Percentiles rank a stretch among this genome's conserved stretches.
Conservation (phyloP, 2,797 vertebrate species). For the Chrysocyon brachyurus region DNA sequence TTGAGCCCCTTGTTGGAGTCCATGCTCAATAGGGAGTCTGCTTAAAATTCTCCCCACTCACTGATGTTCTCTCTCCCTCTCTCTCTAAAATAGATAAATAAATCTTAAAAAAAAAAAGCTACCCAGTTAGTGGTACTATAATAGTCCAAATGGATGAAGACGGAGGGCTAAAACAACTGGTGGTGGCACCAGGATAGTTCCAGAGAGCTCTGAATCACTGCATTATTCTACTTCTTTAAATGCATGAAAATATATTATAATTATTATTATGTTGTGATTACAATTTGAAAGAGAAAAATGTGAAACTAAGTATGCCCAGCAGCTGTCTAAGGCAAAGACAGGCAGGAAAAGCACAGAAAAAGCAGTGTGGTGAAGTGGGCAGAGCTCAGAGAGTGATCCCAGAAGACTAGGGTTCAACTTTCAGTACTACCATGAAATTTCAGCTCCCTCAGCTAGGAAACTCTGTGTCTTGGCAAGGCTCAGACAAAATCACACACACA, state of each 20-base stretch:
- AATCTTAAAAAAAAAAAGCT: neutral
- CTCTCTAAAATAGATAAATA: neutral
- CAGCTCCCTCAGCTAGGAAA: neutral
- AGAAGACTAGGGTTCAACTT: neutral
- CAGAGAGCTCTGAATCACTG: neutral
- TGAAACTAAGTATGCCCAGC: neutral
- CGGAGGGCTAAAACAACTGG: neutral
- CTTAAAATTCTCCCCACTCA: neutral
- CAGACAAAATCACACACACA: neutral
- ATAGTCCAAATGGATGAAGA: neutral
- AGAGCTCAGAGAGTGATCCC: neutral
- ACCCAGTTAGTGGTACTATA: neutral
- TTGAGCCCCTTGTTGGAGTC: neutral
- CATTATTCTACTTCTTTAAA: neutral
- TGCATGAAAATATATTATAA: neutral
- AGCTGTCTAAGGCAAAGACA: constrained; percentile 17
- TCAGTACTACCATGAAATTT: neutral
- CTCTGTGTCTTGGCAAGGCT: neutral
- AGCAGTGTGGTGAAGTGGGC: neutral
- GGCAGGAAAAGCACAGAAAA: neutral
- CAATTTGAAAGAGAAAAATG: neutral
- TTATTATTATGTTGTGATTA: neutral
- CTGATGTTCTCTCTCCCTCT: neutral
- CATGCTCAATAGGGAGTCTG: neutral
- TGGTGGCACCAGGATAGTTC: neutral